Base-by-base conservation (phyloP, 2,797 vertebrate species). In the Ispidina lecontei region DNA sequence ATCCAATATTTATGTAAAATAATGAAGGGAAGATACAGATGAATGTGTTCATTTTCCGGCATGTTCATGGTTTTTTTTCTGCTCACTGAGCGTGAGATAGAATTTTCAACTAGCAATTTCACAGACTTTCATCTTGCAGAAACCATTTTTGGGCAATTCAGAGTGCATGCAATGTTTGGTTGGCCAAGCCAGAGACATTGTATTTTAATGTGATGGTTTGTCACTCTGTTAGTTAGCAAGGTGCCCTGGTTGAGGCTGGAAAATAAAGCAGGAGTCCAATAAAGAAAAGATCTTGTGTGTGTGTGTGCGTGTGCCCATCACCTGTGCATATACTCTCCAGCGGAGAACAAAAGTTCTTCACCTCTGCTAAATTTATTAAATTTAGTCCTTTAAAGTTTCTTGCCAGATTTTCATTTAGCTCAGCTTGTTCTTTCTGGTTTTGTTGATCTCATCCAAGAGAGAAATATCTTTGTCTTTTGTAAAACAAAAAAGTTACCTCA, bases 101-200 rank as follows among this genome's bases (percentile, higher is more conserved):
- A 85, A 91, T 97, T 96, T 96, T 70, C 19, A 79, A 28, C 62
- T 82, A 63, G 69, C 81, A 87, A 83, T 96, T 91, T 93, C 60
- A 79, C 69, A 60, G 18, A 67, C 35, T 91, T 96, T 86, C 60
- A 89, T 87, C 89, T 95, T 43, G n/a, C 54, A 90, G 78, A 87
- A 94, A 20, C 47, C 41, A 43, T 89, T 88, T 91, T 73, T 68
- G 68, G 68, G 64, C 60, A 90, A 43, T 91, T 91, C 69, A 1
- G 17, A 25, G 51, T 15, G 28, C 19, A 5, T 35, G 41, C 75
- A 37, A 1, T 31, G 13, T 91, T 94, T 92, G 80, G 70, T 78
- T 29, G 47, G 71, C 81, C 87, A 86, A 87, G 47, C 63, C 80
- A 46, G 60, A 28, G 70, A 39, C 46, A 1, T 60, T 75, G 71